phyloP scores from a whole-genome alignment of 2,113 vertebrate species.

The Sinocyclocheilus anophthalmus region DNA sequence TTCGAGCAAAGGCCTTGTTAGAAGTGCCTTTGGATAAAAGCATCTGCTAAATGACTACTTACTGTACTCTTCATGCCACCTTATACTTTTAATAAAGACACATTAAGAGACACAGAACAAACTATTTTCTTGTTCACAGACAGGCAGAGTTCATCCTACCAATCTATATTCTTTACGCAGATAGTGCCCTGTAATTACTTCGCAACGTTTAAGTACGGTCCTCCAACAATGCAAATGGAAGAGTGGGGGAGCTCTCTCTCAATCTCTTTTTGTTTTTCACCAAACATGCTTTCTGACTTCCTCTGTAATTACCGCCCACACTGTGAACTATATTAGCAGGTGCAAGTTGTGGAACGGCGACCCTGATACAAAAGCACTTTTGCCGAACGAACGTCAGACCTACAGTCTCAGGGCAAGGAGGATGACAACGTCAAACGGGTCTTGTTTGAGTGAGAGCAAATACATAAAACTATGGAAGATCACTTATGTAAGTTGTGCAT shows the following conservation, averaged over 20 bases:
- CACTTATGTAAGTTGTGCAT: neutral
- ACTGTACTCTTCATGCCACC: constrained; percentile 2
- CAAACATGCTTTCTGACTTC: constrained; percentile 23
- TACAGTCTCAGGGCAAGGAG: neutral
- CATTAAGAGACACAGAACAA: constrained; percentile 10
- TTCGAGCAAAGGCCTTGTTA: neutral
- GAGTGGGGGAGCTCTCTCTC: constrained; percentile 22
- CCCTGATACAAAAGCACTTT: neutral
- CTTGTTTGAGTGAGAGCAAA: neutral
- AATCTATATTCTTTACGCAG: constrained; percentile 15
- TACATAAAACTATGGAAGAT: neutral
- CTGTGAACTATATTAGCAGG: neutral
- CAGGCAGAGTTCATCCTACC: constrained; percentile 11
- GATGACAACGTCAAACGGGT: neutral
- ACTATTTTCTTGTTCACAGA: constrained; percentile 23
- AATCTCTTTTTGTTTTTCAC: constrained; percentile 24
- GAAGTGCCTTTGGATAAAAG: neutral
- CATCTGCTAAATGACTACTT: neutral
- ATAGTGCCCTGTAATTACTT: constrained; percentile 19
- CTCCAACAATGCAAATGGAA: constrained; percentile 14
- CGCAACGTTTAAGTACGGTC: constrained; percentile 27
- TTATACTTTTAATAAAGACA: neutral
- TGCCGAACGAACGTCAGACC: neutral
- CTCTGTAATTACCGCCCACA: constrained; percentile 40
- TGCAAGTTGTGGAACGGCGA: neutral